Percentiles rank a stretch among this genome's conserved stretches.
Conservation (phyloP, 2,888 invertebrate genomes). For the Parascotia fuliginaria region DNA sequence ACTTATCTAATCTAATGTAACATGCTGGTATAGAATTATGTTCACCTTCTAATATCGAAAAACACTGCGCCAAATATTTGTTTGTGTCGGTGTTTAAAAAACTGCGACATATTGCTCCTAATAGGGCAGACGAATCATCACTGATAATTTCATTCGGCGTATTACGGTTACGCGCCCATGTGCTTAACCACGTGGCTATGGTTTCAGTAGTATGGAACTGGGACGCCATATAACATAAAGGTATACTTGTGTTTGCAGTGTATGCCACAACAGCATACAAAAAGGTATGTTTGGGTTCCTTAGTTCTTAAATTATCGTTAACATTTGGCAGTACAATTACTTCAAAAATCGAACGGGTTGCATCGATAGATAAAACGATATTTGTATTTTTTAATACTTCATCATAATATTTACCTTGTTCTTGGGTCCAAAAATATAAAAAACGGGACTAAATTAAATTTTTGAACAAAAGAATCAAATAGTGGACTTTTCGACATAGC, state of each 20-base stretch:
- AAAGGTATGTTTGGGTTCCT: slow-evolving; percentile 15
- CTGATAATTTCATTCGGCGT: slow-evolving; percentile 16
- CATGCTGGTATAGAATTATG: slow-evolving; percentile 9
- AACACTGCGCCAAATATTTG: slow-evolving; percentile 16
- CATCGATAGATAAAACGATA: slow-evolving; percentile 15
- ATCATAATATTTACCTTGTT: slow-evolving; percentile 18
- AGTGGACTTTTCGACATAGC: slow-evolving; percentile 6
- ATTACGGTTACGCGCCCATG: slow-evolving; percentile 10
- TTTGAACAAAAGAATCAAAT: slow-evolving; percentile 15
- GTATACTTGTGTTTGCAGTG: slow-evolving; percentile 16
- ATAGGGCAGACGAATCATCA: slow-evolving; percentile 24
- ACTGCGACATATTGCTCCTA: slow-evolving; percentile 16
- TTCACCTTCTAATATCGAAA: slow-evolving; percentile 14
- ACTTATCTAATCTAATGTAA: slow-evolving; percentile 22
- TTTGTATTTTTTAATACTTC: slow-evolving; percentile 19
- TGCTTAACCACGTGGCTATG: no score
- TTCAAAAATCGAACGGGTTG: slow-evolving; percentile 23
- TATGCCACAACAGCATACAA: slow-evolving; percentile 23
- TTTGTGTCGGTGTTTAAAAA: slow-evolving; percentile 19
- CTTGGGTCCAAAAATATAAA: slow-evolving; percentile 21
- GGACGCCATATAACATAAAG: slow-evolving; percentile 23
- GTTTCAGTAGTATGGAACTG: slow-evolving; percentile 15
- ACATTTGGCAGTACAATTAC: slow-evolving; percentile 15
- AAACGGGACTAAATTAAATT: slow-evolving; percentile 18
- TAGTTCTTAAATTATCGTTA: slow-evolving; percentile 14